A percentile compares a stretch with the other conserved stretches of the same genome.
Evolutionary conservation across 2,888 invertebrate genomes (phyloP).

Genomic region (Smittia aterrima): DNA sequence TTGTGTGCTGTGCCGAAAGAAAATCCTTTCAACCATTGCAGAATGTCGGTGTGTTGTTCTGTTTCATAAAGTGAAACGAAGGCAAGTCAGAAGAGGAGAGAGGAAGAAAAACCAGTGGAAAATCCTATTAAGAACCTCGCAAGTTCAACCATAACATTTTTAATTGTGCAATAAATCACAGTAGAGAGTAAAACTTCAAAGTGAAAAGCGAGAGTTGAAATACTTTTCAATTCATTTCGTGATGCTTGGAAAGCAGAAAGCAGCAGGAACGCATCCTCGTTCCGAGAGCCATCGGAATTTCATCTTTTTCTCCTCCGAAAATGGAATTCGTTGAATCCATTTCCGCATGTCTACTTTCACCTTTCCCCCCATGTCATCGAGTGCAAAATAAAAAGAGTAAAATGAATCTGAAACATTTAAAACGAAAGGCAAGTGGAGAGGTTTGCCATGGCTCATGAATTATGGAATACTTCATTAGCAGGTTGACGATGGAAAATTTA

Average conservation of each 20-base stretch:
- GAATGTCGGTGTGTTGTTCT: no score
- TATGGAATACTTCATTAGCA: neutral
- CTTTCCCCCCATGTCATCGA: no score
- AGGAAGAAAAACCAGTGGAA: neutral
- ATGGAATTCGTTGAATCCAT: no score
- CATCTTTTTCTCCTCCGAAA: neutral
- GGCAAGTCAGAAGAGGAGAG: neutral
- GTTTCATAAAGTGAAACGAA: neutral
- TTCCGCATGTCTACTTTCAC: no score
- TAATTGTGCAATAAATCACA: constrained; percentile 33
- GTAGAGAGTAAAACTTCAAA: constrained; percentile 20
- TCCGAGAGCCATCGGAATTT: no score
- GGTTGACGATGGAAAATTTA: neutral
- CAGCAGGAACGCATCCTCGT: neutral
- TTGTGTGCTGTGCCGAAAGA: neutral
- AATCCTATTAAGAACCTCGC: constrained; percentile 34
- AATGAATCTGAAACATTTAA: no score
- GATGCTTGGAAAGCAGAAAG: neutral
- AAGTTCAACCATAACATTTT: constrained; percentile 37
- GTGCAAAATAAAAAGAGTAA: neutral
- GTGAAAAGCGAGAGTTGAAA: constrained; percentile 16
- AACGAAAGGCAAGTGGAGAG: neutral
- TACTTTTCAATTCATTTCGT: constrained; percentile 2
- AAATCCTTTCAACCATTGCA: neutral
- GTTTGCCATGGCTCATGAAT: neutral